Conservation (phyloP, 2,888 invertebrate species). For the Druceiella hillmani region DNA sequence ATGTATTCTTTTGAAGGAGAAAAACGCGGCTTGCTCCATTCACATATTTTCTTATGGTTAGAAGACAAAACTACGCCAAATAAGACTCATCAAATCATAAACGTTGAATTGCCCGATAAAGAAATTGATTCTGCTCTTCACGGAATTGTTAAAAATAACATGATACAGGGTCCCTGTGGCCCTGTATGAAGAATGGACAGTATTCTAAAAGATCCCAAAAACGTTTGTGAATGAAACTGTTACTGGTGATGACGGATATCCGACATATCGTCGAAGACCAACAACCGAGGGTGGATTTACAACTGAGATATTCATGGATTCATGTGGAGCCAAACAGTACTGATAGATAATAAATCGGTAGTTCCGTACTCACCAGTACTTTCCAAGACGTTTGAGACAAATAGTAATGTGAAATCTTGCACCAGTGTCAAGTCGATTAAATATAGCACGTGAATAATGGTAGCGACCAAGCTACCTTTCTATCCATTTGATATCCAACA, state of each 20-base stretch:
- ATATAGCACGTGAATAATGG: conserved; percentile 26
- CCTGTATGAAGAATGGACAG: conserved; percentile 28
- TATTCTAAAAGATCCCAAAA: conserved; percentile 30
- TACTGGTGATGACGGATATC: conserved; percentile 28
- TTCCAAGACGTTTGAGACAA: conserved; percentile 19
- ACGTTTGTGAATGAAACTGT: conserved; percentile 24
- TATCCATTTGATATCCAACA: no score
- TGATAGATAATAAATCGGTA: conserved; percentile 23
- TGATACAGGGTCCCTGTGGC: no score
- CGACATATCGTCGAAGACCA: conserved; percentile 8
- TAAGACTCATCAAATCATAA: no score
- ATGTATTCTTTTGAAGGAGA: no score
- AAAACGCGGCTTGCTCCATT: no score
- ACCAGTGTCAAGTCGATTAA: conserved; percentile 33
- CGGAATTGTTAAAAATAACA: no score
- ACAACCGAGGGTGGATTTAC: conserved; percentile 12
- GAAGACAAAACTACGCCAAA: no score
- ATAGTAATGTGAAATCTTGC: conserved; percentile 31
- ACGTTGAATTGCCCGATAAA: no score
- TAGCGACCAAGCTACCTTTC: conserved; percentile 24
- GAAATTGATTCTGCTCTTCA: no score
- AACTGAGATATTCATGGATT: conserved; percentile 5
- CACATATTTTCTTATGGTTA: no score
- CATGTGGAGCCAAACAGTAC: conserved; percentile 1
- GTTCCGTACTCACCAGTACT: conserved; percentile 24